phyloP scores from a whole-genome alignment of 1,140 invertebrate species.

The Nixonia krombeini region DNA sequence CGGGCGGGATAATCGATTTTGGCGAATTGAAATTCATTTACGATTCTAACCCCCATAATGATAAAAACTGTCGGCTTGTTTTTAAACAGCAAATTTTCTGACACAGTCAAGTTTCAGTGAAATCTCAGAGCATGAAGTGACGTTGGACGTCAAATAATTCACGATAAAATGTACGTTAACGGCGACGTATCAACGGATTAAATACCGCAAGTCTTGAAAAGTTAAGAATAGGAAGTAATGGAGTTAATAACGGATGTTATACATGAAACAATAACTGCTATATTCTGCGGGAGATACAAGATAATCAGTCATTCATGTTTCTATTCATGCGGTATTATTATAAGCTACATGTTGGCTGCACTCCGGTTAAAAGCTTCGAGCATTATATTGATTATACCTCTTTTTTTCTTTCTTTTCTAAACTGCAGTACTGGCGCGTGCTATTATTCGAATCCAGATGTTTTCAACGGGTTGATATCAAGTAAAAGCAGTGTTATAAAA shows the following conservation, averaged over 20 bases:
- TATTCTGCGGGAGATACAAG: conserved; percentile 43
- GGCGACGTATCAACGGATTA: too few species aligned
- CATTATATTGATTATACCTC: conserved; percentile 34
- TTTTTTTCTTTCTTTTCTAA: conserved; percentile 20
- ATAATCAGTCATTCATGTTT: conserved; percentile 52
- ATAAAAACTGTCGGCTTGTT: too few species aligned
- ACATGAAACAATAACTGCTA: conserved; percentile 49
- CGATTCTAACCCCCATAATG: too few species aligned
- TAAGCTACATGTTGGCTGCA: conserved; percentile 30
- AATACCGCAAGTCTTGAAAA: conserved; percentile 9
- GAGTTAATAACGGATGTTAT: conserved; percentile 45
- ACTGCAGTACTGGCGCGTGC: conserved; percentile 8
- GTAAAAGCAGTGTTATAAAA: too few species aligned
- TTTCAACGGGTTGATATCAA: too few species aligned
- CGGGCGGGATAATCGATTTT: too few species aligned
- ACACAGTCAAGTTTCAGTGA: too few species aligned
- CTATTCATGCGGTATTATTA: conserved; percentile 48
- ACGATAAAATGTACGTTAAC: too few species aligned
- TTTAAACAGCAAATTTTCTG: too few species aligned
- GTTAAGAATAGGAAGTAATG: conserved; percentile 44
- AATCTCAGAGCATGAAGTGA: too few species aligned
- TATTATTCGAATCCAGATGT: conserved; percentile 5
- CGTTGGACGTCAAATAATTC: too few species aligned
- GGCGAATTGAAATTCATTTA: too few species aligned
- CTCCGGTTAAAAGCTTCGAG: conserved; percentile 36